Conservation (phyloP, 2,888 invertebrate species). For the Pristionchus exspectatus region DNA sequence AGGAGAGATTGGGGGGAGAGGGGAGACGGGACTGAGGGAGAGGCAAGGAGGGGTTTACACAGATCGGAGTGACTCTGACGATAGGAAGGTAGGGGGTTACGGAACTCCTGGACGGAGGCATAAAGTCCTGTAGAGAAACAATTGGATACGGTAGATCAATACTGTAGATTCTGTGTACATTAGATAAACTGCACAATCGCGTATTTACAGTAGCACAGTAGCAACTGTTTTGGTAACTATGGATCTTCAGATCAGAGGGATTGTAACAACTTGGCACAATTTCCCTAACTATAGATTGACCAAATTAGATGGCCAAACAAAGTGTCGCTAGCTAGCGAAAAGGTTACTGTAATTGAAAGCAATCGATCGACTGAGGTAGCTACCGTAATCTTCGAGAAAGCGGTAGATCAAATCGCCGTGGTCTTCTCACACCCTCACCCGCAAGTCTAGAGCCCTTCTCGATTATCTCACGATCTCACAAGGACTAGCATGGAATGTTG, state of each 20-base stretch:
- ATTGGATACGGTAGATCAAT: neutral
- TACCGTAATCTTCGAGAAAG: neutral
- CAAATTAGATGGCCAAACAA: too few species aligned
- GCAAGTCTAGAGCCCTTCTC: neutral
- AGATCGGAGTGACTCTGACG: neutral
- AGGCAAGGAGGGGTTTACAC: slow-evolving; percentile 16
- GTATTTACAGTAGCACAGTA: too few species aligned
- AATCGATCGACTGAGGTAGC: neutral
- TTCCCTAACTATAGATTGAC: too few species aligned
- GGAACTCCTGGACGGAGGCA: neutral
- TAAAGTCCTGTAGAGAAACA: neutral
- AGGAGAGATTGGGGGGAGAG: neutral
- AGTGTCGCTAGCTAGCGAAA: too few species aligned
- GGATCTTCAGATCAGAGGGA: too few species aligned
- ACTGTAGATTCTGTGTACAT: neutral
- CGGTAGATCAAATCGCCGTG: neutral
- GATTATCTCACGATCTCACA: neutral
- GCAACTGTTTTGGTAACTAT: too few species aligned
- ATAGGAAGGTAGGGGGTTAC: neutral
- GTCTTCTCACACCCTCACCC: neutral
- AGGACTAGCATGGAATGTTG: neutral
- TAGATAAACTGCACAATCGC: too few species aligned
- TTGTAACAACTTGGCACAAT: too few species aligned
- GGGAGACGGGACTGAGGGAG: slow-evolving; percentile 45
- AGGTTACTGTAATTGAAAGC: neutral